Percentiles rank a stretch among this genome's conserved stretches.
phyloP scores from a whole-genome alignment of 2,113 vertebrate genomes.

The Sterrhoptilus dennistouni region DNA sequence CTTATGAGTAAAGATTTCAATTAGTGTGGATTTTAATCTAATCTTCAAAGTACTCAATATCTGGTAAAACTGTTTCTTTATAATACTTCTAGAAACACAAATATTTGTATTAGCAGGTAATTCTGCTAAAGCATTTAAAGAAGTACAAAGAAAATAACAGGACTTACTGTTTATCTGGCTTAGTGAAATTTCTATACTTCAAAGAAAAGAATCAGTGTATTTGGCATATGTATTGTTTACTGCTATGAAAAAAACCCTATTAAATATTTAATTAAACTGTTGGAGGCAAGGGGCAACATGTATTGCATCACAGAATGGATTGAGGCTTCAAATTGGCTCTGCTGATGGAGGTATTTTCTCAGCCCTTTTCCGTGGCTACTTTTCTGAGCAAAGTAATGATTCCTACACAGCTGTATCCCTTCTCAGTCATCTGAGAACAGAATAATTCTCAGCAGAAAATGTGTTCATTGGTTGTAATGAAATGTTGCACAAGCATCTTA shows the following conservation, averaged over 20 bases:
- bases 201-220: background rate
- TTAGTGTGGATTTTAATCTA: background rate
- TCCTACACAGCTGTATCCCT: background rate
- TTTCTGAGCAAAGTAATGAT: background rate
- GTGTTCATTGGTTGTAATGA: background rate
- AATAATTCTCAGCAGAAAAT: background rate
- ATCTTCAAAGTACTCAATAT: background rate
- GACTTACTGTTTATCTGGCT: background rate
- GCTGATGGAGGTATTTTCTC: background rate
- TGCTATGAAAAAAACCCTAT: background rate
- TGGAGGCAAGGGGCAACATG: accelerated
- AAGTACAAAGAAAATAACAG: background rate
- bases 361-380: background rate
- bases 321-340: background rate
- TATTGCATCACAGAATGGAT: background rate
- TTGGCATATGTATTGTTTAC: background rate
- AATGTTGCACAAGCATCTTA: background rate
- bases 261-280: background rate
- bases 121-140: background rate
- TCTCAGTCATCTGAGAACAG: background rate
- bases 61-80: background rate
- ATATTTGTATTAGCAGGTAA: background rate
- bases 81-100: background rate
- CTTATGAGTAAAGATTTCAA: background rate
- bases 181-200: background rate